These are phyloP conservation scores for Pogonognathellus flavescens DNA, from an alignment of 1,140 invertebrate species.

Conservation along the genomic window DNA sequence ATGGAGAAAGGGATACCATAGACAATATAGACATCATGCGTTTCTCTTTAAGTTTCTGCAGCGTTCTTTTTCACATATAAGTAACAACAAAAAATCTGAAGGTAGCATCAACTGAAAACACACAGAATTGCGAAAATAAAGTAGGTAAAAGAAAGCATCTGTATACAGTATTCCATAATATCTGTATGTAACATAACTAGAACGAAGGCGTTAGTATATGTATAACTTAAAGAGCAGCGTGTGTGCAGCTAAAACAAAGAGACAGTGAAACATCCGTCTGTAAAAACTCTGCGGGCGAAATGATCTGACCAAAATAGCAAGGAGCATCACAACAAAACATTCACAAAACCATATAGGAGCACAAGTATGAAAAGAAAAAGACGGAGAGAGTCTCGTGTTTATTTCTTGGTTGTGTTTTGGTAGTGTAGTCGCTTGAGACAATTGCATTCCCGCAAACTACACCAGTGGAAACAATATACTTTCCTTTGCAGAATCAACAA, in stretches of 20 bases:
- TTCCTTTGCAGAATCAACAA: neutral
- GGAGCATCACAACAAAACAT: neutral
- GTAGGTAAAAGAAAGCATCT: neutral
- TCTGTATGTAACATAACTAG: neutral
- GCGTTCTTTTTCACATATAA: too few species aligned
- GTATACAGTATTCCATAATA: neutral
- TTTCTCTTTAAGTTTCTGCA: too few species aligned
- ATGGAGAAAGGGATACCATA: too few species aligned
- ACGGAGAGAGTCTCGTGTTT: neutral
- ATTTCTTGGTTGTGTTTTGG: too few species aligned
- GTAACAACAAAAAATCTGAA: too few species aligned
- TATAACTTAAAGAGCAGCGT: neutral
- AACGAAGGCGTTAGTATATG: neutral
- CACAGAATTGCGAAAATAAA: neutral
- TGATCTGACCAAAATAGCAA: neutral
- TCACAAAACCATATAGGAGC: neutral
- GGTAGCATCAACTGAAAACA: too few species aligned
- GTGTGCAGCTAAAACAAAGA: neutral
- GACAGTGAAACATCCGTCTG: slow-evolving; percentile 7
- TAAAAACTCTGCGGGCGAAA: slow-evolving; percentile 9
- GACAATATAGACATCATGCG: too few species aligned
- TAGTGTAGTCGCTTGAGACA: neutral
- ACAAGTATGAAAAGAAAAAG: neutral
- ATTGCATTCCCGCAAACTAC: slow-evolving; percentile 6
- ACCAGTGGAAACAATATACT: neutral